phyloP scores from a whole-genome alignment of 2,888 invertebrate genomes.

The Margaritifera margaritifera region DNA sequence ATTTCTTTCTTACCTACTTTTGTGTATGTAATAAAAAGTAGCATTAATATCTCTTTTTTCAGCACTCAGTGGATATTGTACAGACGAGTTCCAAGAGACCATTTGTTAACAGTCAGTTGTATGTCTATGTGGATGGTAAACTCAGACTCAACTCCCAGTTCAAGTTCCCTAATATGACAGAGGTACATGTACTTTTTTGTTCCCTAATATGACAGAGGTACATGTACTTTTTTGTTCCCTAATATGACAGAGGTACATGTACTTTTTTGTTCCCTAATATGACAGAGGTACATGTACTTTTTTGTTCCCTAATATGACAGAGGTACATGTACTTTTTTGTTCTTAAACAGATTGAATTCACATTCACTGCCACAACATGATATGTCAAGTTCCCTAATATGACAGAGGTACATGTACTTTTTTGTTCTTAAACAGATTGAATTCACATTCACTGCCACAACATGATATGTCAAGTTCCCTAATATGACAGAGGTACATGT shows the following conservation, averaged over 20 bases:
- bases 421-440: background rate
- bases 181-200: constrained; percentile 72
- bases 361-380: too few relatives aligned
- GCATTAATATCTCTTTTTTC: constrained; percentile 21
- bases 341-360: background rate
- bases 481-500: constrained; percentile 73
- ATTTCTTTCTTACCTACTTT: too few relatives aligned
- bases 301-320: constrained; percentile 75
- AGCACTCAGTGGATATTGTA: constrained; percentile 77
- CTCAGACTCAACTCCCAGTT: constrained; percentile 76
- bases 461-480: too few relatives aligned
- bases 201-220: constrained; percentile 77
- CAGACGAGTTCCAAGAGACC: constrained; percentile 75
- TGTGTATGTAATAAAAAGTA: too few relatives aligned
- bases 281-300: constrained; percentile 74
- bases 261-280: constrained; percentile 73
- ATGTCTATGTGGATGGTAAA: constrained; percentile 78
- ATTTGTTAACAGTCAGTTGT: constrained; percentile 78
- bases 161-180: constrained; percentile 77
- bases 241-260: constrained; percentile 76
- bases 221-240: constrained; percentile 63
- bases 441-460: too few relatives aligned
- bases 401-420: constrained; percentile 74
- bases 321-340: constrained; percentile 72
- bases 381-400: constrained; percentile 78